A percentile compares a stretch with the other conserved stretches of the same genome.
Conservation (phyloP, 2,797 vertebrate genomes). For the Molossus alvarezi region DNA sequence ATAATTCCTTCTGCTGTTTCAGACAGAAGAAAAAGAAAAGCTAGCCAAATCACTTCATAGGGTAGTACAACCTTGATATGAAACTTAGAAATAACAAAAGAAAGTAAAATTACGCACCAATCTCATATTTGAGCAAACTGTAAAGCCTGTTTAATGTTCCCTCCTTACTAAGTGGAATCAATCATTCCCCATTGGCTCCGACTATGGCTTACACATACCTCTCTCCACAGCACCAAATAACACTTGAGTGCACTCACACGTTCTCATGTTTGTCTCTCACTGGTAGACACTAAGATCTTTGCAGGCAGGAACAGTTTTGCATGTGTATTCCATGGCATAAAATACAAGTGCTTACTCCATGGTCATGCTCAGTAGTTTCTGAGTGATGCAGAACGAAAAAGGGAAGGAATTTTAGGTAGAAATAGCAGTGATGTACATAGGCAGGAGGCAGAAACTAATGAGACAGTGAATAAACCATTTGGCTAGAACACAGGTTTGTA, state of each 20-base stretch:
- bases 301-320: not conserved
- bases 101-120: constrained; percentile 1
- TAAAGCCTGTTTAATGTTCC: constrained; percentile 13
- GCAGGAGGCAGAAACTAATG: constrained; percentile 17
- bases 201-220: not conserved
- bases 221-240: not conserved
- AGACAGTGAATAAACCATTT: constrained; percentile 26
- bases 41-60: constrained; percentile 30
- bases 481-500: not conserved
- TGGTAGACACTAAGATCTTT: constrained; percentile 40
- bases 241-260: not conserved
- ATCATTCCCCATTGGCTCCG: not conserved
- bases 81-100: constrained; percentile 37
- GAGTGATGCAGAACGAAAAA: constrained; percentile 7
- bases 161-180: not conserved
- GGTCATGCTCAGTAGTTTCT: constrained; percentile 10
- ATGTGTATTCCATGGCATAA: not conserved
- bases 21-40: not conserved
- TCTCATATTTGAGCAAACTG: not conserved
- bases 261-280: constrained; percentile 58
- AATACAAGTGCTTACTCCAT: constrained; percentile 24
- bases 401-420: not conserved
- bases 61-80: constrained; percentile 28
- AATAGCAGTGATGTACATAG: constrained; percentile 3
- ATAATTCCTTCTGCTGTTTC: constrained; percentile 43